phyloP scores from a whole-genome alignment of 1,140 invertebrate species.

The Heliconius himera region DNA sequence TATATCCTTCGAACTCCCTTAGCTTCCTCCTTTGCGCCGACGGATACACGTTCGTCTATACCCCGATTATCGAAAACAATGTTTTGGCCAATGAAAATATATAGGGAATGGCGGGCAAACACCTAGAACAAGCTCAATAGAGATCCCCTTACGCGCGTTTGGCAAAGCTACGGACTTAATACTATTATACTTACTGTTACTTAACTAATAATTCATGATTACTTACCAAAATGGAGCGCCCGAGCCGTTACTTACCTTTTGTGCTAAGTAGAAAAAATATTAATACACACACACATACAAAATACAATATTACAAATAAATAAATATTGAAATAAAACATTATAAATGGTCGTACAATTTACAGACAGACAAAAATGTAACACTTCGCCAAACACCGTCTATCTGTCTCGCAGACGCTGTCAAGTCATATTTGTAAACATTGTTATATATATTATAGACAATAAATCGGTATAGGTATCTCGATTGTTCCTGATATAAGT shows the following conservation, averaged over 20 bases:
- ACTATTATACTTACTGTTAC: not conserved
- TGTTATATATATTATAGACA: not conserved
- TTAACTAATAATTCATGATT: not conserved
- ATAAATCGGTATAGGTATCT: slow-evolving; percentile 49
- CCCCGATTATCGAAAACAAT: slow-evolving; percentile 52
- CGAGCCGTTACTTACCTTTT: slow-evolving; percentile 14
- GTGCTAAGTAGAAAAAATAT: slow-evolving; percentile 7
- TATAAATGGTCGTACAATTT: not conserved
- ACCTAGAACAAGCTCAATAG: slow-evolving; percentile 74
- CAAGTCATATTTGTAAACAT: too few species aligned
- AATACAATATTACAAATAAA: not conserved
- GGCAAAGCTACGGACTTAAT: slow-evolving; percentile 13
- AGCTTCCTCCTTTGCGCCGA: slow-evolving; percentile 97
- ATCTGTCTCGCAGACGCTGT: slow-evolving; percentile 1
- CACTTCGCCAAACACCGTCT: slow-evolving; percentile 26
- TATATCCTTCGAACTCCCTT: slow-evolving; percentile 94
- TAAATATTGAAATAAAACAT: not conserved
- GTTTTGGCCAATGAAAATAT: slow-evolving; percentile 51
- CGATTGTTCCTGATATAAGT: slow-evolving; percentile 71
- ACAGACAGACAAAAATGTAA: slow-evolving; percentile 14
- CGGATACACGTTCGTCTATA: slow-evolving; percentile 96
- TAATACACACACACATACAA: slow-evolving; percentile 24
- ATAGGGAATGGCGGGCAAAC: slow-evolving; percentile 44
- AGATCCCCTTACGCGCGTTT: slow-evolving; percentile 53
- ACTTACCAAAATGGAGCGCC: slow-evolving; percentile 3